Conservation (phyloP, 2,113 vertebrate genomes). For the Anhinga anhinga region DNA sequence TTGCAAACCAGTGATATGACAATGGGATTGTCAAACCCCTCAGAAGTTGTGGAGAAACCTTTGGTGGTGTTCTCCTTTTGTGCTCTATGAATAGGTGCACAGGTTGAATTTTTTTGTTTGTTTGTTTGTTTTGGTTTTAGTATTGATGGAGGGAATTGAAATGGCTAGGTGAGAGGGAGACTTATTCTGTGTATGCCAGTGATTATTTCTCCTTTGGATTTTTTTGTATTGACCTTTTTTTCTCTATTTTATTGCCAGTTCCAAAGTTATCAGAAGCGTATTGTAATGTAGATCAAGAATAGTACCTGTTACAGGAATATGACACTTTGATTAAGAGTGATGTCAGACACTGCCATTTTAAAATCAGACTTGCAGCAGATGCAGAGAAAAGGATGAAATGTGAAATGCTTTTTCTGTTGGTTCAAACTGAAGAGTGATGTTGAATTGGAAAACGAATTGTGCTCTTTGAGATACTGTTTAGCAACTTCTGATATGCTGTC, state of each 20-base stretch:
- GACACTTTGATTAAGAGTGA: constrained; percentile 16
- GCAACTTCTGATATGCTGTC: background rate
- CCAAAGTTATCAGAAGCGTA: background rate
- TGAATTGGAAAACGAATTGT: constrained; percentile 15
- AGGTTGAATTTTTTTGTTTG: background rate
- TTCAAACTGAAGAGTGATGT: background rate
- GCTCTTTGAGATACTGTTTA: background rate
- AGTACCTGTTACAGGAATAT: background rate
- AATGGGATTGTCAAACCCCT: background rate
- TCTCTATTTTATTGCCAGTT: background rate
- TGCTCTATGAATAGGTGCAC: background rate
- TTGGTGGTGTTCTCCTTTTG: background rate
- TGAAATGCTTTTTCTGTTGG: background rate
- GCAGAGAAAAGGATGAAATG: background rate
- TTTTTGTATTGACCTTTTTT: constrained; percentile 3
- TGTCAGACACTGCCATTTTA: constrained; percentile 35
- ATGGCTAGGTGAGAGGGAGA: background rate
- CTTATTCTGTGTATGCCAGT: background rate
- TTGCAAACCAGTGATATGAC: background rate
- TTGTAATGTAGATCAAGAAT: background rate
- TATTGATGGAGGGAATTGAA: background rate
- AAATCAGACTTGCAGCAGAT: constrained; percentile 1
- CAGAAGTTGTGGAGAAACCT: background rate
- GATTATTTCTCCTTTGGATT: background rate
- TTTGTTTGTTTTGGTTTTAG: background rate